Conservation (phyloP, 2,888 invertebrate species). For the Tachina grossa region DNA sequence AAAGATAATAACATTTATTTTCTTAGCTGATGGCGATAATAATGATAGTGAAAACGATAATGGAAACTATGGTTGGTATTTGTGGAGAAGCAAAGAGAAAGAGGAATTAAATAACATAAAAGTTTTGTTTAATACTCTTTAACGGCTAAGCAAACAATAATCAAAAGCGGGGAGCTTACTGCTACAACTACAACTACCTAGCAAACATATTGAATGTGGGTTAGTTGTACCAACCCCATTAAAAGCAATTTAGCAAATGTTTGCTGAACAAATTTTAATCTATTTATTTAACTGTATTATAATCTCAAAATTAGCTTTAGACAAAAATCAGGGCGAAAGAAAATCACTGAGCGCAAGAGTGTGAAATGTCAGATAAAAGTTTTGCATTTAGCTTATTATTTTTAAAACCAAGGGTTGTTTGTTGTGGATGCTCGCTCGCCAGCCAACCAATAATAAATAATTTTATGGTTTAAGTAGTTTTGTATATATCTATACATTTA, state of each 20-base stretch:
- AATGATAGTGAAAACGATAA: conserved; percentile 47
- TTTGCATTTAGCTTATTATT: conserved; percentile 33
- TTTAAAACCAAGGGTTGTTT: conserved; percentile 8
- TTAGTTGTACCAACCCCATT: conserved; percentile 43
- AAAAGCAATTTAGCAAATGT: conserved; percentile 5
- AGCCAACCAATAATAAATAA: background rate
- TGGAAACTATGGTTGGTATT: conserved; percentile 62
- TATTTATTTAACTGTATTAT: conserved; percentile 67
- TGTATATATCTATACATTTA: background rate
- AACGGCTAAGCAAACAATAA: conserved; percentile 81
- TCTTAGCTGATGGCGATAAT: conserved; percentile 53
- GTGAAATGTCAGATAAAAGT: conserved; percentile 65
- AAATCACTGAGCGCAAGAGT: conserved; percentile 52
- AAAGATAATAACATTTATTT: conserved; percentile 58
- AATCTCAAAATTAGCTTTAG: conserved; percentile 68
- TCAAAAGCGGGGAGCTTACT: conserved; percentile 55
- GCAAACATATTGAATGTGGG: conserved; percentile 57
- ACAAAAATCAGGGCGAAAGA: conserved; percentile 34
- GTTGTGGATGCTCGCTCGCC: background rate
- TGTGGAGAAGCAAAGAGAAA: conserved; percentile 72
- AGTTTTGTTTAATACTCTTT: conserved; percentile 80
- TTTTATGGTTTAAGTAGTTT: conserved; percentile 36
- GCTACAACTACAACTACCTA: conserved; percentile 18
- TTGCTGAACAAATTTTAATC: conserved; percentile 42
- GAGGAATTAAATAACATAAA: conserved; percentile 71